phyloP scores from a whole-genome alignment of 2,888 invertebrate genomes.

The Mesoligia furuncula region DNA sequence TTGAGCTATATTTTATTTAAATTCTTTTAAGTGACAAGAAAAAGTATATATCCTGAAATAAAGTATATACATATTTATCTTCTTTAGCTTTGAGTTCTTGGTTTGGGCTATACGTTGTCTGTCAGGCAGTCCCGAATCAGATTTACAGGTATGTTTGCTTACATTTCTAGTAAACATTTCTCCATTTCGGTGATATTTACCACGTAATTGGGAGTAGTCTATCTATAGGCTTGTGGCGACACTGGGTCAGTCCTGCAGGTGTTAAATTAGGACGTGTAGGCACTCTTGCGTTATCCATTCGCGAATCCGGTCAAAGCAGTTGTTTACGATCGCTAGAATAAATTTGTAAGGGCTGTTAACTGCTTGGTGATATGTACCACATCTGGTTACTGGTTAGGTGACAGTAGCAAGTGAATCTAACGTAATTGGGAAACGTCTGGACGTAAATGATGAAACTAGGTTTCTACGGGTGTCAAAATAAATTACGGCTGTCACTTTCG shows the following conservation, averaged over 20 bases:
- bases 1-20: background rate
- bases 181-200: background rate
- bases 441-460: background rate
- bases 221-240: background rate
- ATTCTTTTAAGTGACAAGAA: background rate
- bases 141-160: background rate
- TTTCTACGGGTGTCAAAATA: background rate
- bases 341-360: constrained; percentile 44
- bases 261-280: constrained; percentile 39
- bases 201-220: constrained; percentile 9
- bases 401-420: background rate
- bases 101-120: background rate
- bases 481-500: background rate
- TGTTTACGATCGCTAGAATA: constrained; percentile 30
- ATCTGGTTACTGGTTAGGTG: constrained; percentile 3
- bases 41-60: background rate
- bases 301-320: constrained; percentile 31
- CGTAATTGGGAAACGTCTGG: constrained; percentile 21
- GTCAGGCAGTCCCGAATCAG: background rate
- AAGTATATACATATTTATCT: background rate
- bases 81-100: background rate
- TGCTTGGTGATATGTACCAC: constrained; percentile 14
- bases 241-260: constrained; percentile 30
- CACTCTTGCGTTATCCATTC: constrained; percentile 37
- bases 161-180: background rate